These are phyloP conservation scores for Lateolabrax maculatus DNA, from an alignment of 2,797 vertebrate genomes.

Conservation along the genomic window DNA sequence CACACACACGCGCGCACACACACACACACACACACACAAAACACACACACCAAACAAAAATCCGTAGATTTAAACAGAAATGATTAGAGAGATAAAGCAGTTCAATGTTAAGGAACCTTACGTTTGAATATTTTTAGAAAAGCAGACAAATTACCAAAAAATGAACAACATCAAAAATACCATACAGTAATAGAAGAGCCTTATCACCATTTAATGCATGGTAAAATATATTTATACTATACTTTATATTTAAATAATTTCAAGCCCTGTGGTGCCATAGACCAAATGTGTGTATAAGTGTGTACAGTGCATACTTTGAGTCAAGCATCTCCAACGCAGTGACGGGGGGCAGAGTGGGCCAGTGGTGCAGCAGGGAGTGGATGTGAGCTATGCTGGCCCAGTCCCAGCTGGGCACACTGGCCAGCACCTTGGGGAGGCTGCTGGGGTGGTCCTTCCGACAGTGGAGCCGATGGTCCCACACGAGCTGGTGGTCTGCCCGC, in stretches of 20 bases:
- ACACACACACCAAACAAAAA: no score
- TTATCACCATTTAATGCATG: not conserved
- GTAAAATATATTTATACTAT: not conserved
- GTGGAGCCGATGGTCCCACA: constrained; percentile 95
- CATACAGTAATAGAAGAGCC: not conserved
- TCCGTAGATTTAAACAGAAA: no score
- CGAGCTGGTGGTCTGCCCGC: constrained; percentile 92
- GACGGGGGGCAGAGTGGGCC: constrained; percentile 91
- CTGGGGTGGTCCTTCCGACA: constrained; percentile 85
- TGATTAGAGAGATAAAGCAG: not conserved
- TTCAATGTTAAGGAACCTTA: not conserved
- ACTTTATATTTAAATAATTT: not conserved
- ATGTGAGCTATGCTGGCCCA: constrained; percentile 93
- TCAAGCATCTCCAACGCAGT: constrained; percentile 95
- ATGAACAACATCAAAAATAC: not conserved
- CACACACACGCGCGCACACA: no score
- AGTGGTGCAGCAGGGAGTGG: constrained; percentile 91
- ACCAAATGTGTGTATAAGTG: not conserved
- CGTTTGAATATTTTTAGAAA: not conserved
- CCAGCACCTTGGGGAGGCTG: constrained; percentile 94
- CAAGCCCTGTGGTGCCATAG: not conserved
- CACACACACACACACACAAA: constrained; percentile 27
- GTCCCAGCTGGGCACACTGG: constrained; percentile 95
- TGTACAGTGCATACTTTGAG: constrained; percentile 87
- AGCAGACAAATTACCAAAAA: not conserved